Percentiles rank a stretch among this genome's conserved stretches.
Conservation (phyloP, 64 coral and sea anemone species). For the Anthopleura sola region DNA sequence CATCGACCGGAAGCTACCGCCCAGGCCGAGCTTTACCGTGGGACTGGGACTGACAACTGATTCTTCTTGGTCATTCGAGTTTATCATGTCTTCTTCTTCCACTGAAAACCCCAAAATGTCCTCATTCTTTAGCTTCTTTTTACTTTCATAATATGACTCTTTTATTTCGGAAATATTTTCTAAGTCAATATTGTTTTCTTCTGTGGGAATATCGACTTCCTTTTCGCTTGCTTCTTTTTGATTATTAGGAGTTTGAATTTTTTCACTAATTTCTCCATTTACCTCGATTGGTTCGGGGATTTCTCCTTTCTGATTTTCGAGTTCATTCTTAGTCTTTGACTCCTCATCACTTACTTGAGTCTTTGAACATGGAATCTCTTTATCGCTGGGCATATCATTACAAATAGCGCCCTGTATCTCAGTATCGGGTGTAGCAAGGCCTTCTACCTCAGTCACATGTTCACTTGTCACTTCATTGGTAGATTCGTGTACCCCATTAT, state of each 20-base stretch:
- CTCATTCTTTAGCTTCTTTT: neutral
- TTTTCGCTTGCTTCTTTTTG: neutral
- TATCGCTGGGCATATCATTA: neutral
- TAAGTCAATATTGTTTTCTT: neutral
- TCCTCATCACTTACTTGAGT: neutral
- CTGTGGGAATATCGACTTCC: neutral
- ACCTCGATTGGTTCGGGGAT: neutral
- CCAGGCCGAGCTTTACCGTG: constrained; percentile 1
- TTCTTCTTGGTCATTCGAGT: neutral
- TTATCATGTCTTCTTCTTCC: neutral
- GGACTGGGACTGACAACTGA: constrained; percentile 2
- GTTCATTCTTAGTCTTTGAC: neutral
- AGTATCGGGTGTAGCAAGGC: neutral
- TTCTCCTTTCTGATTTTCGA: neutral
- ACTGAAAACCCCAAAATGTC: neutral
- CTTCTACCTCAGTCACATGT: neutral
- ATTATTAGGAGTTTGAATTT: neutral
- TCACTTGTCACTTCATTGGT: neutral
- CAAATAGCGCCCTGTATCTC: neutral
- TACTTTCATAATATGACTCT: constrained; percentile 20
- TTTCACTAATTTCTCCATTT: neutral
- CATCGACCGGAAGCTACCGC: neutral
- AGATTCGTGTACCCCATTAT: neutral
- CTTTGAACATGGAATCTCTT: neutral
- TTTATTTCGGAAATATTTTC: constrained; percentile 5